These are phyloP conservation scores for Lepidostoma basale DNA, from an alignment of 1,140 invertebrate species.

Conservation along the genomic window DNA sequence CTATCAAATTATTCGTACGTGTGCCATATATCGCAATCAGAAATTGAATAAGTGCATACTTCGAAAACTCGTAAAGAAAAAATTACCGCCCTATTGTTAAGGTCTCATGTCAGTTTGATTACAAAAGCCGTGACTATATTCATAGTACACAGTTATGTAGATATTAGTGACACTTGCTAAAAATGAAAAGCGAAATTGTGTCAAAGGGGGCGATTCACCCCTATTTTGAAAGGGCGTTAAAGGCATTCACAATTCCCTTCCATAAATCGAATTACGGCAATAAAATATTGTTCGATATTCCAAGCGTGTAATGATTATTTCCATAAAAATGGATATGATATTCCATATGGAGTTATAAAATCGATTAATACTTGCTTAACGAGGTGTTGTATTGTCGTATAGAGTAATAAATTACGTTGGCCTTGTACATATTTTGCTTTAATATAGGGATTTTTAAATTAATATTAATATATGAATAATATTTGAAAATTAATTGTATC, in stretches of 20 bases:
- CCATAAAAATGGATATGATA: conserved; percentile 41
- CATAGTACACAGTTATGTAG: background rate
- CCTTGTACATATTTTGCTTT: too few relatives aligned
- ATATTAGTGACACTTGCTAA: background rate
- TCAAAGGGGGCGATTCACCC: background rate
- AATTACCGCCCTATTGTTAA: background rate
- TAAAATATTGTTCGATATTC: conserved; percentile 38
- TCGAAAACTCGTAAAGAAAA: background rate
- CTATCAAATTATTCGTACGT: too few relatives aligned
- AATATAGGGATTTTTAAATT: too few relatives aligned
- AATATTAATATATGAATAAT: too few relatives aligned
- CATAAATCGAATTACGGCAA: conserved; percentile 37
- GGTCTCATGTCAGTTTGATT: background rate
- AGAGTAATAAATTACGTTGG: too few relatives aligned
- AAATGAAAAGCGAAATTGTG: background rate
- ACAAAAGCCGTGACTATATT: background rate
- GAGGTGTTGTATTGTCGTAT: too few relatives aligned
- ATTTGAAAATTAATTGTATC: too few relatives aligned
- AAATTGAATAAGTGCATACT: too few relatives aligned
- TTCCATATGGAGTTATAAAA: conserved; percentile 27
- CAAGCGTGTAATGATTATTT: conserved; percentile 34
- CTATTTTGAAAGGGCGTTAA: conserved; percentile 8
- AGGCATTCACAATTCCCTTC: conserved; percentile 30
- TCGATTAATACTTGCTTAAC: conserved; percentile 26
- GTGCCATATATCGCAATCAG: too few relatives aligned